These are phyloP conservation scores for Blomia tropicalis DNA, from an alignment of 2,888 invertebrate species.

Conservation along the genomic window DNA sequence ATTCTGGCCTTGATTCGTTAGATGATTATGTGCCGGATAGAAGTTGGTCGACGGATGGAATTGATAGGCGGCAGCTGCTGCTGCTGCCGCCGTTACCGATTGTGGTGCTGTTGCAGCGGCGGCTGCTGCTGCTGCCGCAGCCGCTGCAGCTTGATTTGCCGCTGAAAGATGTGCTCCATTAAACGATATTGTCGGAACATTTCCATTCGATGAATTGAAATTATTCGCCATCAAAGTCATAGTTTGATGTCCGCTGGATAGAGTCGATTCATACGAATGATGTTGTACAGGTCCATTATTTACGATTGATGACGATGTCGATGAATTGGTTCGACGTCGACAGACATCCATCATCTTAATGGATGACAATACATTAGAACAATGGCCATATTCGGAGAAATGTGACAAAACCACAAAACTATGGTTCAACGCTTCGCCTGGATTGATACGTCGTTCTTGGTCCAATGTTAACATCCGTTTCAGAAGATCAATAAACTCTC, in stretches of 20 bases:
- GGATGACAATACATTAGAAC: slow-evolving; percentile 68
- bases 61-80: slow-evolving; percentile 17
- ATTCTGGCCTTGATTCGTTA: background rate
- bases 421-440: slow-evolving; percentile 86
- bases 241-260: slow-evolving; percentile 18
- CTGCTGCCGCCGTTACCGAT: background rate
- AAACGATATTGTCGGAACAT: slow-evolving; percentile 71
- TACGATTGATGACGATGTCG: background rate
- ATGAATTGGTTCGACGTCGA: slow-evolving; percentile 37
- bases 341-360: slow-evolving; percentile 91
- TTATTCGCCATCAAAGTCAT: slow-evolving; percentile 49
- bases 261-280: background rate
- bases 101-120: background rate
- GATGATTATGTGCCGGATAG: background rate
- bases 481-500: slow-evolving; percentile 91
- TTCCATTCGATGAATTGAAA: slow-evolving; percentile 59
- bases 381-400: slow-evolving; percentile 85
- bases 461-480: slow-evolving; percentile 98
- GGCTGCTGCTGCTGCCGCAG: slow-evolving; percentile 5
- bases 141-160: background rate
- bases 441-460: slow-evolving; percentile 82
- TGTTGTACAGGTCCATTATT: background rate
- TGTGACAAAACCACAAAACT: slow-evolving; percentile 84
- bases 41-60: slow-evolving; percentile 21
- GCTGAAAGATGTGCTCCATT: slow-evolving; percentile 48